A percentile compares a stretch with the other conserved stretches of the same genome.
Evolutionary conservation across 2,797 vertebrate species (phyloP).

Genomic region (Platyrinchus mystaceus): DNA sequence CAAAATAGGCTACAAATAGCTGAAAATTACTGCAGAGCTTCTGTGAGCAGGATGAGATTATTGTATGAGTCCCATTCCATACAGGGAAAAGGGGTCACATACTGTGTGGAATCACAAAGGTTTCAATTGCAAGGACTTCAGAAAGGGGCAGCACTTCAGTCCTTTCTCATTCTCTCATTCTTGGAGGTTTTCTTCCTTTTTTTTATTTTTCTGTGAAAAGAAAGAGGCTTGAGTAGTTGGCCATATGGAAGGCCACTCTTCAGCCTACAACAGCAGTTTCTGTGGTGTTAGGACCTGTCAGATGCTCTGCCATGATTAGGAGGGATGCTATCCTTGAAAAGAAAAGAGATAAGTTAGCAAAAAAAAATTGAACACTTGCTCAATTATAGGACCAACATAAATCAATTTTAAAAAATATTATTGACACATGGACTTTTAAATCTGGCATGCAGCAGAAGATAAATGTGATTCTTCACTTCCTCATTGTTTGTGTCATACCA

Average conservation of each 20-base stretch:
- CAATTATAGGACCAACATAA: not conserved
- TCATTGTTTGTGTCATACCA: not conserved
- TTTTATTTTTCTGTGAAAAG: not conserved
- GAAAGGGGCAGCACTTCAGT: not conserved
- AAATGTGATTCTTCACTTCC: not conserved
- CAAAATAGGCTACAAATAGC: not conserved
- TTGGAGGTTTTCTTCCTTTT: not conserved
- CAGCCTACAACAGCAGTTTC: not conserved
- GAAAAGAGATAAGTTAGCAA: not conserved
- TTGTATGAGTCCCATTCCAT: not conserved
- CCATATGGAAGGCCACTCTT: not conserved
- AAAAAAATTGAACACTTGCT: not conserved
- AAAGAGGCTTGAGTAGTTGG: not conserved
- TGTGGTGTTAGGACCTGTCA: not conserved
- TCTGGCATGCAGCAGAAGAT: not conserved
- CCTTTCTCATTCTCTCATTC: not conserved
- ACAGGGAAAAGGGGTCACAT: not conserved
- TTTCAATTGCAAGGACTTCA: not conserved
- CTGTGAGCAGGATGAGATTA: not conserved
- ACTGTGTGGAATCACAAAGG: fast-evolving
- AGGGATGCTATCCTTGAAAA: not conserved
- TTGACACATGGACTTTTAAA: not conserved
- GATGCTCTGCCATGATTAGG: not conserved
- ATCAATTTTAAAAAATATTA: not conserved
- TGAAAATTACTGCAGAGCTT: not conserved